Percentiles rank a stretch among this genome's conserved stretches.
phyloP scores from a whole-genome alignment of 2,797 vertebrate genomes.

The Vipera ursinii region DNA sequence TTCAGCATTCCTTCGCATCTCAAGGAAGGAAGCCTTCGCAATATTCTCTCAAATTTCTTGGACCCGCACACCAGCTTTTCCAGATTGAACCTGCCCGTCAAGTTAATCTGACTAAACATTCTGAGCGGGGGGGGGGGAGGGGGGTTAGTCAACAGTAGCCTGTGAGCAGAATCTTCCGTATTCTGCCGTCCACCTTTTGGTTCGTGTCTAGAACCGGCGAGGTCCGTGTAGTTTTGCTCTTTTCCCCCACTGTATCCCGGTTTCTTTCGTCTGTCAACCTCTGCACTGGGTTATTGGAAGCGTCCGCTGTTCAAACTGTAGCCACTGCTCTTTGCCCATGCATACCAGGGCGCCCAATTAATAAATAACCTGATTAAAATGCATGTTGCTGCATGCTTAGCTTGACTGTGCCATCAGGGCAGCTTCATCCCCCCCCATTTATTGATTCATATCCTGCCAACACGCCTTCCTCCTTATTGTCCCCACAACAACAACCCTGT shows the following conservation, averaged over 20 bases:
- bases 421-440: background rate
- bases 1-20: background rate
- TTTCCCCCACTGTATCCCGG: background rate
- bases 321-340: background rate
- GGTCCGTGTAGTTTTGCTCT: background rate
- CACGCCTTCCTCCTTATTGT: background rate
- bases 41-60: background rate
- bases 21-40: background rate
- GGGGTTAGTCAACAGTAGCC: background rate
- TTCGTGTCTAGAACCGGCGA: background rate
- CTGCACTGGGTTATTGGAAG: background rate
- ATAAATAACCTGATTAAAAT: background rate
- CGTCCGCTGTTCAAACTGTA: background rate
- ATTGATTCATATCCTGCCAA: background rate
- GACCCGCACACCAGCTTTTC: background rate
- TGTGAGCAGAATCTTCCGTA: background rate
- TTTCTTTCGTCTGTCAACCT: background rate
- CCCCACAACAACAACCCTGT: background rate
- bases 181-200: background rate
- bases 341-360: background rate
- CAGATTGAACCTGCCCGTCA: background rate
- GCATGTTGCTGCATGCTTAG: background rate
- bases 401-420: background rate
- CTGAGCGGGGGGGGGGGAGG: background rate
- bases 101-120: background rate